Percentiles rank a stretch among this genome's conserved stretches.
These are phyloP conservation scores for Aptenodytes forsteri DNA, from an alignment of 2,113 vertebrate genomes.

Conservation along the genomic window DNA sequence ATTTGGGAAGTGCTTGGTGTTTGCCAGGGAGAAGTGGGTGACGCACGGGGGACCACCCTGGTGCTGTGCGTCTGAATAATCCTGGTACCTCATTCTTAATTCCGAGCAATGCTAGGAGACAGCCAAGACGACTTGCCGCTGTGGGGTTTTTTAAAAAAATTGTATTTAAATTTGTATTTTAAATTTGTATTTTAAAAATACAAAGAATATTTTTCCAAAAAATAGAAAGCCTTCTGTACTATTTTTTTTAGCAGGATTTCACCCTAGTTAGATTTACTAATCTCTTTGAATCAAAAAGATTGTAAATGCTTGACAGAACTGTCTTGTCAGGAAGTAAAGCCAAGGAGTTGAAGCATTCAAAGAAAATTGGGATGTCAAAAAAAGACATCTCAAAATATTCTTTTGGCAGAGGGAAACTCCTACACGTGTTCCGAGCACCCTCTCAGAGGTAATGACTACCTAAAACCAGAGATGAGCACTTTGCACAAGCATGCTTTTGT, in stretches of 20 bases:
- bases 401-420: not conserved
- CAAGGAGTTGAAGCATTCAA: not conserved
- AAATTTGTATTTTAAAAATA: not conserved
- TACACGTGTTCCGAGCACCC: not conserved
- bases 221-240: not conserved
- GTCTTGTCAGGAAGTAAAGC: not conserved
- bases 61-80: not conserved
- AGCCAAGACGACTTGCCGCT: not conserved
- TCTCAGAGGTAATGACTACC: not conserved
- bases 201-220: not conserved
- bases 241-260: not conserved
- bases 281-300: not conserved
- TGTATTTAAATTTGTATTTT: not conserved
- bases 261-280: not conserved
- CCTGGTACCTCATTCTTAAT: not conserved
- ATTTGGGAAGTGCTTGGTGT: not conserved
- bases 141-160: not conserved
- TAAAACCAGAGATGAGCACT: not conserved
- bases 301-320: not conserved
- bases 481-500: not conserved
- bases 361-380: not conserved
- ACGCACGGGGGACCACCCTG: accelerated
- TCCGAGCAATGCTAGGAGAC: not conserved
- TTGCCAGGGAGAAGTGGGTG: not conserved
- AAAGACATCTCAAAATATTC: not conserved